Base-by-base conservation (phyloP, 2,113 vertebrate species). In the Seriola dumerili region DNA sequence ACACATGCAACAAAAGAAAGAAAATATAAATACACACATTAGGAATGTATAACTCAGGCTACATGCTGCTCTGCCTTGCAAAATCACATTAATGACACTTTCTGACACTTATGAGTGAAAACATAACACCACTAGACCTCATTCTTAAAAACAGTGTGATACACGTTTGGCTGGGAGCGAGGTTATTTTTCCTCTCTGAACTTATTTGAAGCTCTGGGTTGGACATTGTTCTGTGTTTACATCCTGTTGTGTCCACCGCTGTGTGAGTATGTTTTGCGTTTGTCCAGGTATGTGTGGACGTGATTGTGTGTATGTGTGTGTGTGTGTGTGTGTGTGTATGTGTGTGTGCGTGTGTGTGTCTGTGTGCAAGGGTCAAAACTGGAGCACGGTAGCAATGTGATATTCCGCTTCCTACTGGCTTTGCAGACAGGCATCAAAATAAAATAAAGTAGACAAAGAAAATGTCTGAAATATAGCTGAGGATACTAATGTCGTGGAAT, bases 171-270 rank as follows among this genome's bases (percentile, higher is more conserved):
- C 91, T 67, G 80, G 46, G 78, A 88, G 85, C 11, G 4, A 59
- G 90, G 89, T 90, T 89, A 70, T 89, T 92, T 90, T 91, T 77
- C 85, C 80, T 80, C 83, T 86, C 76, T 32, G 73, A 46, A 72
- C 25, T 42, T 81, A 62, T 83, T 88, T 85, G 81, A 92, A 86
- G 69, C 82, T 78, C 81, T 3, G 25, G 23, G 38, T 80, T 59
- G 69, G 84, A 90, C 90, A 91, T 89, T 85, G 87, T 91, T 91
- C 85, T 84, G 81, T 79, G 89, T 90, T 89, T 87, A 86, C 84
- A 86, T 93, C 91, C 90, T 93, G 91, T 91, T 91, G 85, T 91
- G 85, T 76, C 32, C 44, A 77, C 70, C 11, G 23, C 76, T 81
- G 84, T 57, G 88, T 79, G 85, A 65, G 75, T 66, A 66, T 76